Conservation (phyloP, 2,888 invertebrate genomes). For the Eurytoma californica region DNA sequence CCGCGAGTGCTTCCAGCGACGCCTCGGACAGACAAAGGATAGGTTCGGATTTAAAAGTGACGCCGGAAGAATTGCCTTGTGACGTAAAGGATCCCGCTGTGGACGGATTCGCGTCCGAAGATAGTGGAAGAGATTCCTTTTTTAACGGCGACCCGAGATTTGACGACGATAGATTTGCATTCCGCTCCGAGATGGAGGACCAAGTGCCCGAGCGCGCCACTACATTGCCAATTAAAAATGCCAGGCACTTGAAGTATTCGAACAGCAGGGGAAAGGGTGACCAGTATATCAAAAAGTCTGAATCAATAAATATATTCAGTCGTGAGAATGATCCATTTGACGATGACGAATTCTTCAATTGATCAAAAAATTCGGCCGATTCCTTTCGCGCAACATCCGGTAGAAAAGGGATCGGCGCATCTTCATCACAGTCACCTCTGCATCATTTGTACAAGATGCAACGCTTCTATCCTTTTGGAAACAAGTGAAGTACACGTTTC, state of each 20-base stretch:
- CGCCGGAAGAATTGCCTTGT: constrained; percentile 67
- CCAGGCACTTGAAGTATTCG: constrained; percentile 74
- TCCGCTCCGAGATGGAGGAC: constrained; percentile 71
- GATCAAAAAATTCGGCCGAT: constrained; percentile 60
- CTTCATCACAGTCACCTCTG: constrained; percentile 44
- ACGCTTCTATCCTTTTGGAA: constrained; percentile 49
- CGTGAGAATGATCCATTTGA: constrained; percentile 92
- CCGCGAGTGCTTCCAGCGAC: constrained; percentile 71
- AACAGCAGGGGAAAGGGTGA: constrained; percentile 75
- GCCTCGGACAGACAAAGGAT: constrained; percentile 66
- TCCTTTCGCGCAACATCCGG: constrained; percentile 40
- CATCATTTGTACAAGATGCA: constrained; percentile 46
- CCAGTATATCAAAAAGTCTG: constrained; percentile 88
- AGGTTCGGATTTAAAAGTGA: constrained; percentile 67
- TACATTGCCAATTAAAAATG: constrained; percentile 64
- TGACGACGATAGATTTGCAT: constrained; percentile 70
- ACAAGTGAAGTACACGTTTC: constrained; percentile 46
- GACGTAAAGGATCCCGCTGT: constrained; percentile 60
- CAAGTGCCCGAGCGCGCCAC: constrained; percentile 69
- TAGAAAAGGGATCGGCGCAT: constrained; percentile 52
- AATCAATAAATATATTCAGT: constrained; percentile 92
- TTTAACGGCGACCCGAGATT: constrained; percentile 70
- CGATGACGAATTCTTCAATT: constrained; percentile 89
- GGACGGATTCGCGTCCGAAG: constrained; percentile 66
- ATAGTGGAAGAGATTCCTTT: constrained; percentile 65